Evolutionary conservation across 1,140 invertebrate species (phyloP).

Genomic region (Melipona quadrifasciata): DNA sequence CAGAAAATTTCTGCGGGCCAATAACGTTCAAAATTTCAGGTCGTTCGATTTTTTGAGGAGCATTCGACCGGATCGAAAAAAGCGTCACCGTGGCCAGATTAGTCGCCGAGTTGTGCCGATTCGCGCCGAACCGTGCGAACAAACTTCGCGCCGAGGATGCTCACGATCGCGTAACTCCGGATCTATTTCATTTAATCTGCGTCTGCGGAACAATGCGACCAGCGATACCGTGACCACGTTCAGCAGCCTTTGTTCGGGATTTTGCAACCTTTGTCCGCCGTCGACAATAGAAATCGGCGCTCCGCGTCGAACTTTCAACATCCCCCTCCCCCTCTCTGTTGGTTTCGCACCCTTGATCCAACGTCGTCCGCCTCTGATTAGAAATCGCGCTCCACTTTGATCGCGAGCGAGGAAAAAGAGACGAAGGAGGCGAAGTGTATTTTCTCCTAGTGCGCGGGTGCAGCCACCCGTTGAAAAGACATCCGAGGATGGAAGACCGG

Average conservation of each 20-base stretch:
- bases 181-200: not conserved
- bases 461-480: not conserved
- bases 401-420: not conserved
- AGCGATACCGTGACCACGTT: not conserved
- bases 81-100: not conserved
- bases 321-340: not conserved
- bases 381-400: not conserved
- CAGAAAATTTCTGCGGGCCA: not conserved
- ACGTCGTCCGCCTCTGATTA: conserved; percentile 6
- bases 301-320: not conserved
- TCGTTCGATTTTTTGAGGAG: not conserved
- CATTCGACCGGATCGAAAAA: not conserved
- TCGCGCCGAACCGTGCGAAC: not conserved
- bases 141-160: not conserved
- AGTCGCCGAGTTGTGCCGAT: not conserved
- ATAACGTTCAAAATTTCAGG: not conserved
- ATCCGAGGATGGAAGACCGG: not conserved
- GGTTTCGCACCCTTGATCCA: not conserved
- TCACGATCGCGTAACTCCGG: not conserved
- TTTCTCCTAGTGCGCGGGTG: not conserved
- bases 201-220: not conserved
- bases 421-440: not conserved
- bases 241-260: not conserved
- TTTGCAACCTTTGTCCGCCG: not conserved
- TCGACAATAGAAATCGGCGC: not conserved